Percentiles rank a stretch among this genome's conserved stretches.
Conservation (phyloP, 2,888 invertebrate species). For the Drosophila meridiana region DNA sequence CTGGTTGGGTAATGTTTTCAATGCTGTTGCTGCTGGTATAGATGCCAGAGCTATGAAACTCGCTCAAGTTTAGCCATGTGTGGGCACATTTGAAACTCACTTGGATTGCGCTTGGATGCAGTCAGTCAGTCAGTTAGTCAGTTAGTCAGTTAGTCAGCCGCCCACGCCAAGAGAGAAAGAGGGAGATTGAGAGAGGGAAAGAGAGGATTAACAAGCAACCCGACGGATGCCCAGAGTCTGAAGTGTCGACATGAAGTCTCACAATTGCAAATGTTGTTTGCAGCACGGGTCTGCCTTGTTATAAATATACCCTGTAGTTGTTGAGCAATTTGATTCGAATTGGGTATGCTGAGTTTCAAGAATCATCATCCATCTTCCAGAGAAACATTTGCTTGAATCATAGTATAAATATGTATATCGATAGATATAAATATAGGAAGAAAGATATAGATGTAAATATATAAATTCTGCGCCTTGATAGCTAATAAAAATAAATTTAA, state of each 20-base stretch:
- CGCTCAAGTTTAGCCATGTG: slow-evolving; percentile 65
- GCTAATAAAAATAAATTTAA: not conserved
- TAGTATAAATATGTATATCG: not conserved
- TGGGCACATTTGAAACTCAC: slow-evolving; percentile 78
- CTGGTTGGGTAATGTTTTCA: slow-evolving; percentile 49
- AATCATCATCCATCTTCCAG: no score
- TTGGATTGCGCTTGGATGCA: slow-evolving; percentile 42
- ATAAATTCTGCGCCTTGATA: not conserved
- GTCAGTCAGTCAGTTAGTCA: slow-evolving; percentile 13
- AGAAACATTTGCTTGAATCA: not conserved
- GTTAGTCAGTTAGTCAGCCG: slow-evolving; percentile 32
- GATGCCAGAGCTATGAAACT: slow-evolving; percentile 37
- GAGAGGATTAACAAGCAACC: slow-evolving; percentile 28
- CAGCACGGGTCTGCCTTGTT: slow-evolving; percentile 16
- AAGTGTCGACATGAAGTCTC: slow-evolving; percentile 78
- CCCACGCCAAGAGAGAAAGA: slow-evolving; percentile 50
- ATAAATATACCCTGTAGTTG: slow-evolving; percentile 6
- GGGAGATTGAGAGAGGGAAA: not conserved
- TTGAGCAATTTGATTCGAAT: not conserved
- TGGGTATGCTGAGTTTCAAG: not conserved
- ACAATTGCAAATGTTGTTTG: slow-evolving; percentile 69
- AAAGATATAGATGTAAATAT: no score
- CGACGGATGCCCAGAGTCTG: slow-evolving; percentile 40
- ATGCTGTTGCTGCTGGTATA: slow-evolving; percentile 5
- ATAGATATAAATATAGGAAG: no score